These are phyloP conservation scores for Glomeris marginata DNA, from an alignment of 2,888 invertebrate species.

Conservation along the genomic window DNA sequence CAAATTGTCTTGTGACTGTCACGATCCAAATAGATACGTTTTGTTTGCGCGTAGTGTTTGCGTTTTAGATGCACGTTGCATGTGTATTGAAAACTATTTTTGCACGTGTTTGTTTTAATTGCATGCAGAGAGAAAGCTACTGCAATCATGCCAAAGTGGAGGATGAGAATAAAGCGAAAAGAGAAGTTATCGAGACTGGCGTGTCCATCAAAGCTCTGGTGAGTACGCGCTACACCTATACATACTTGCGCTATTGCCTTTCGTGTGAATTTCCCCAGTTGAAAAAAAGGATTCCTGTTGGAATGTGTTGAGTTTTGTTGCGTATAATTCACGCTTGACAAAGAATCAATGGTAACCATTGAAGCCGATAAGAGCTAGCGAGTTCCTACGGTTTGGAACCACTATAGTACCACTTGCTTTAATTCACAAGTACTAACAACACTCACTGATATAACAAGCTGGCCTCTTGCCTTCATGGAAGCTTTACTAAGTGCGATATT, in stretches of 20 bases:
- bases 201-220: slow-evolving; percentile 16
- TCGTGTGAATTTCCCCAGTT: neutral
- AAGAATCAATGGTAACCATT: neutral
- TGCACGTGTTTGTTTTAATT: neutral
- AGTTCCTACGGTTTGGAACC: too few species aligned
- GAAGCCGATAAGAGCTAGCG: neutral
- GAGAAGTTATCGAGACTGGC: slow-evolving; percentile 15
- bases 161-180: slow-evolving; percentile 14
- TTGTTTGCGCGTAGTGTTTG: too few species aligned
- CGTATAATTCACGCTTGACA: neutral
- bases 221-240: slow-evolving; percentile 11
- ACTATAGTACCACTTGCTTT: too few species aligned
- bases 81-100: neutral
- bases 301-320: too few species aligned
- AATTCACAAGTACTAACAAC: too few species aligned
- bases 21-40: too few species aligned
- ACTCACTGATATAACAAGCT: too few species aligned
- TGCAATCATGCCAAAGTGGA: slow-evolving; percentile 8
- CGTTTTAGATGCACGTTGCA: too few species aligned
- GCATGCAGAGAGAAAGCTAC: slow-evolving; percentile 11
- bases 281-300: neutral
- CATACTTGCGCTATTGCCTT: neutral
- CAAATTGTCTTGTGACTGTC: too few species aligned
- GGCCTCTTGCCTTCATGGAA: too few species aligned
- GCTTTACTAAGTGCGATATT: too few species aligned